phyloP scores from a whole-genome alignment of 2,888 invertebrate genomes.

The Tinea pellionella region DNA sequence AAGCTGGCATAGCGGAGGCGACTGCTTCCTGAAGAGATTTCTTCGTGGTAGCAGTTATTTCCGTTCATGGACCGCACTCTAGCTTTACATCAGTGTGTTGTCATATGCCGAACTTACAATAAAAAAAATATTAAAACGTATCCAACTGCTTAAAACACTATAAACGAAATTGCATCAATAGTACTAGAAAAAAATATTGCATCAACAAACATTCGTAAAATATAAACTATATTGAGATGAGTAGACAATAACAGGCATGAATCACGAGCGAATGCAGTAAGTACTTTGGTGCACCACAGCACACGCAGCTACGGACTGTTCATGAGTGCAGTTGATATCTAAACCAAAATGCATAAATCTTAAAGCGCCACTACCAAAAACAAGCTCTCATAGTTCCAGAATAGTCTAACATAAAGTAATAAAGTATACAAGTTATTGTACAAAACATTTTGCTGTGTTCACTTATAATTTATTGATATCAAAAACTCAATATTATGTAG shows the following conservation, averaged over 20 bases:
- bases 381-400: constrained; percentile 21
- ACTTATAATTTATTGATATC: too few species aligned
- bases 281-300: background rate
- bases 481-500: too few species aligned
- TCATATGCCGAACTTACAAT: too few species aligned
- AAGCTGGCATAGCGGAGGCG: too few species aligned
- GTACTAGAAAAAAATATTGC: background rate
- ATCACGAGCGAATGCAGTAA: constrained; percentile 25
- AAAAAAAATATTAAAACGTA: too few species aligned
- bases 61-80: too few species aligned
- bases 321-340: constrained; percentile 59
- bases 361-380: constrained; percentile 33
- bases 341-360: constrained; percentile 45
- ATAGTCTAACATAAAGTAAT: too few species aligned
- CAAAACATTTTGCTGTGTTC: too few species aligned
- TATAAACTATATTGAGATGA: constrained; percentile 40
- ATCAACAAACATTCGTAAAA: constrained; percentile 17
- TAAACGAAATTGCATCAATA: background rate
- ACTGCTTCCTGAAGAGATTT: too few species aligned
- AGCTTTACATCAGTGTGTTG: too few species aligned
- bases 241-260: constrained; percentile 33
- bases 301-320: constrained; percentile 29
- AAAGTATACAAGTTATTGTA: too few species aligned
- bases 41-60: too few species aligned
- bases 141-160: background rate